Evolutionary conservation across 2,797 vertebrate genomes (phyloP).

Genomic region (Lepus townsendii): DNA sequence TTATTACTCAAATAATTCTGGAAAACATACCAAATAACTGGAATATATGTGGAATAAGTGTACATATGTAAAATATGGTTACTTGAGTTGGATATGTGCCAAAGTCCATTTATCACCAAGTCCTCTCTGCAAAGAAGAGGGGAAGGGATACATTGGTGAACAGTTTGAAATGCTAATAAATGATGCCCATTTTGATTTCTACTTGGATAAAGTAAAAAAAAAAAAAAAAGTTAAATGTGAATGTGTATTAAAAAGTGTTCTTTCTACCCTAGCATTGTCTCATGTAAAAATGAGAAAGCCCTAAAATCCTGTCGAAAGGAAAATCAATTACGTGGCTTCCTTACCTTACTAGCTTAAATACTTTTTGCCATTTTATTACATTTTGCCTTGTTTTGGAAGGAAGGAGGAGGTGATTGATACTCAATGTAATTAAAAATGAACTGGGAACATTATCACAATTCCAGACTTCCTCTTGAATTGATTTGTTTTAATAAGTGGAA

Average conservation of each 20-base stretch:
- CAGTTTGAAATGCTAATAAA: conserved; percentile 67
- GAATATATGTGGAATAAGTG: conserved; percentile 74
- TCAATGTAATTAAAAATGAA: conserved; percentile 67
- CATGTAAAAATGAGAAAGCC: conserved; percentile 82
- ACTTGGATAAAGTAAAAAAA: conserved; percentile 33
- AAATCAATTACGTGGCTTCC: conserved; percentile 78
- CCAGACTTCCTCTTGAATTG: conserved; percentile 78
- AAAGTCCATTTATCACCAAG: conserved; percentile 72
- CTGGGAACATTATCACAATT: conserved; percentile 72
- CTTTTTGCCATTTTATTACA: conserved; percentile 64
- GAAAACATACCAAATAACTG: conserved; percentile 71
- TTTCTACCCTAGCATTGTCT: conserved; percentile 77
- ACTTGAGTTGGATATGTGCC: conserved; percentile 79
- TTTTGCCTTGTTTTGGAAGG: conserved; percentile 53
- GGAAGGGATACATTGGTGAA: conserved; percentile 46
- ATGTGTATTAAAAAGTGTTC: conserved; percentile 27
- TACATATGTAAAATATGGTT: conserved; percentile 85
- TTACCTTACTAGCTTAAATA: conserved; percentile 84
- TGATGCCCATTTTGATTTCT: conserved; percentile 37
- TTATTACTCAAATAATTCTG: conserved; percentile 71
- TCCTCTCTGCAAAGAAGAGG: conserved; percentile 34
- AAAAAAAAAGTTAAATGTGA: conserved; percentile 41
- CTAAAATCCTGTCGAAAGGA: conserved; percentile 77
- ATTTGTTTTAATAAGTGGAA: conserved; percentile 86
- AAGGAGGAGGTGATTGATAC: not conserved